Base-by-base conservation (phyloP, 1,140 invertebrate species). In the Eriosoma lanigerum region DNA sequence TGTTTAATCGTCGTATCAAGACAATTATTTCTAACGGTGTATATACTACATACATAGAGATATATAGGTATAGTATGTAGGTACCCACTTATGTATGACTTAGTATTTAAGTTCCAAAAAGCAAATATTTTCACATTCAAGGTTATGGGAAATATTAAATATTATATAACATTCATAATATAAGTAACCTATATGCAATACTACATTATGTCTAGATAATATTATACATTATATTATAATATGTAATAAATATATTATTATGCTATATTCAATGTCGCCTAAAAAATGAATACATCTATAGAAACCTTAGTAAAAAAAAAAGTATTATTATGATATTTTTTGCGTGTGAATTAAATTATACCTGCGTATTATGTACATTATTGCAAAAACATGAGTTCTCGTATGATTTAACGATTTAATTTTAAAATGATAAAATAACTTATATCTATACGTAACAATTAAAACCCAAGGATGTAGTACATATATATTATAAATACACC, bases 121-220 rank as follows among this genome's bases (percentile, higher is more conserved):
- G 38, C 44, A 68, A 21, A 68, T 68, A 38, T 68, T 21, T 48
- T 48, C 13, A 3, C 24, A 46, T 21, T 68, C 38, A 68, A 68
- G 66, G 66, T 68, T 44, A 17, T 24, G 66, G 44, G 66, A 68
- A 68, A 68, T 19, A 68, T 10, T 48, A 48, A 46, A 68, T 17
- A 24, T 68, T 46, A 68, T 68, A 68, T 6, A 24, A 21, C 21
- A 1, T 68, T 17, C 12, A 12, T 24, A 17, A 8, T 32, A 19
- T 2, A 17, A 26, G 13, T 48, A 38, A 8, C 9, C 6, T 13
- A 48, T 6, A 46, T 24, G 62, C n/a, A 38, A 38, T 38, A 38
- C 32, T 38, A 38, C 32, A 8, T 38, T 4, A 38, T 38, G 32
- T 8, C 32, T 38, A 38, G 8, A 38, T 38, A 38, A 38, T 38